These are phyloP conservation scores for Adrianichthys oophorus DNA, from an alignment of 2,797 vertebrate species.

Conservation along the genomic window DNA sequence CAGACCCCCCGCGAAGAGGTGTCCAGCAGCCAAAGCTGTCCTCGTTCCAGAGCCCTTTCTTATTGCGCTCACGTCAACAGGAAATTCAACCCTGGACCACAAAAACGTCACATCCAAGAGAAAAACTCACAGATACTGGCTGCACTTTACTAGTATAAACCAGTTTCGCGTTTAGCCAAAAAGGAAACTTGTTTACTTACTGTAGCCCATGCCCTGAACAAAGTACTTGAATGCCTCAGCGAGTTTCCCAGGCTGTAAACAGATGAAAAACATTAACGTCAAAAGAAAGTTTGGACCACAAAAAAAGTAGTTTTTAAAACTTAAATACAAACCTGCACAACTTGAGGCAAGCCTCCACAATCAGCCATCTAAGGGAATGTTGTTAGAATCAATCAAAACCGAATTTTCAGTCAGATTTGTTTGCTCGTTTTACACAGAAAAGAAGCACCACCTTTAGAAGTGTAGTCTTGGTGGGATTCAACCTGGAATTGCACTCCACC, in stretches of 20 bases:
- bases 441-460: conserved; percentile 86
- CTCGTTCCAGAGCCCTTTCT: conserved; percentile 25
- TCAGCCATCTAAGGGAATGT: conserved; percentile 88
- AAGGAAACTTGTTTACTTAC: conserved; percentile 68
- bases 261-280: conserved; percentile 6
- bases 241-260: conserved; percentile 81
- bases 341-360: conserved; percentile 95
- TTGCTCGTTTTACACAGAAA: background rate
- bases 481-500: conserved; percentile 98
- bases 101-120: conserved; percentile 45
- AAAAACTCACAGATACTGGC: conserved; percentile 9
- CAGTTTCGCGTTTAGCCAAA: conserved; percentile 10
- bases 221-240: conserved; percentile 87
- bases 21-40: conserved; percentile 42
- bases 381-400: conserved; percentile 1
- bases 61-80: conserved; percentile 63
- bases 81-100: conserved; percentile 56
- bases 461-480: conserved; percentile 93
- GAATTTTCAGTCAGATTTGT: background rate
- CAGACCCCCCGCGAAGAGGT: conserved; percentile 25
- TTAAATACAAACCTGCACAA: conserved; percentile 86
- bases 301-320: background rate
- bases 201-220: conserved; percentile 86
- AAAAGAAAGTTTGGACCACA: conserved; percentile 2
- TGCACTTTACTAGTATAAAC: conserved; percentile 1